These are phyloP conservation scores for Meloidogyne floridensis DNA, from an alignment of 1,140 invertebrate genomes.

Conservation along the genomic window DNA sequence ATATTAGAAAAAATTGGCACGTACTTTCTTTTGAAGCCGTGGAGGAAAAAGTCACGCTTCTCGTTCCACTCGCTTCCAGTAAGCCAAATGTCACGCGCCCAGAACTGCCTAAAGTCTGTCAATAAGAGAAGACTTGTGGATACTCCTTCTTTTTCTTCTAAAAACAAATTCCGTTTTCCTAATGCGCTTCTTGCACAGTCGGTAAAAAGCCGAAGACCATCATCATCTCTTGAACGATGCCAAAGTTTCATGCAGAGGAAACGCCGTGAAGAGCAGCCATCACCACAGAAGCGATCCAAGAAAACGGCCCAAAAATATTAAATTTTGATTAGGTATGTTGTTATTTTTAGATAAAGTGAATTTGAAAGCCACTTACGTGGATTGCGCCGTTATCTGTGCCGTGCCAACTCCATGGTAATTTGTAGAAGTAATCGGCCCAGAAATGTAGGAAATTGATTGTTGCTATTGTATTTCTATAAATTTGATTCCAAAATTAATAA, in stretches of 20 bases:
- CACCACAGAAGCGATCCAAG: conserved; percentile 39
- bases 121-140: conserved; percentile 9
- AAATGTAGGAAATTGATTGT: conserved; percentile 34
- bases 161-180: conserved; percentile 40
- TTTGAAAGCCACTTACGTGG: conserved; percentile 40
- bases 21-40: conserved; percentile 40
- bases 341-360: neutral
- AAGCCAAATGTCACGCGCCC: conserved; percentile 50
- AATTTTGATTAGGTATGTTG: neutral
- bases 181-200: conserved; percentile 46
- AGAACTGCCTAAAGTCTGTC: conserved; percentile 31
- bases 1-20: neutral
- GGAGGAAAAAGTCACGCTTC: conserved; percentile 31
- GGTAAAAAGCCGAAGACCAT: conserved; percentile 37
- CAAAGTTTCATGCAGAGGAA: conserved; percentile 32
- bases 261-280: conserved; percentile 21
- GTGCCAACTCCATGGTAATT: conserved; percentile 48
- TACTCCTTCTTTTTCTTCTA: neutral
- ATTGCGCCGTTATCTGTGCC: conserved; percentile 59
- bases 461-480: conserved; percentile 41
- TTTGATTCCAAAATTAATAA: no score
- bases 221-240: conserved; percentile 40
- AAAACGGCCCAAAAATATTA: conserved; percentile 49
- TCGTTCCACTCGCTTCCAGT: conserved; percentile 42
- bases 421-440: conserved; percentile 46